Evolutionary conservation across 2,888 invertebrate genomes (phyloP).

Genomic region (Pecten maximus): DNA sequence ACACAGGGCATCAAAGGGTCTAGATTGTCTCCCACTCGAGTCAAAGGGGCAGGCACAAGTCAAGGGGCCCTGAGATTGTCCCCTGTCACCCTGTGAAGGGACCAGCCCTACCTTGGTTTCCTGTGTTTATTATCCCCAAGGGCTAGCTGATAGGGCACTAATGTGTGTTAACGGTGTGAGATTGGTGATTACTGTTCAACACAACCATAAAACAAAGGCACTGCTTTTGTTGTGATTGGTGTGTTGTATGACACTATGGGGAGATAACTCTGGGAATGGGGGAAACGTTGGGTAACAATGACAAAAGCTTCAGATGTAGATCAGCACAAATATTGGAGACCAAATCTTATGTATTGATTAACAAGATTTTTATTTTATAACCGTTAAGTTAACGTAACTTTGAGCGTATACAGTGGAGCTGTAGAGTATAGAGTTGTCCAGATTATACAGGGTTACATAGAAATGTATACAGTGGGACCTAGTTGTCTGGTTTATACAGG

Average conservation of each 20-base stretch:
- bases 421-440: background rate
- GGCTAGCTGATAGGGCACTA: background rate
- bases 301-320: too few relatives aligned
- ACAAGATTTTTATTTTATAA: background rate
- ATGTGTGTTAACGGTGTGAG: background rate
- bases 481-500: background rate
- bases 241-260: background rate
- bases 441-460: background rate
- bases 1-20: constrained; percentile 25
- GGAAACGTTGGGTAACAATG: background rate
- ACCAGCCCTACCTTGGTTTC: background rate
- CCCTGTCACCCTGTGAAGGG: background rate
- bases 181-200: background rate
- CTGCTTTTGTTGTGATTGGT: background rate
- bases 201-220: constrained; percentile 1
- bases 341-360: background rate
- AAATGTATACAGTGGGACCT: background rate
- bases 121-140: background rate
- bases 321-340: background rate
- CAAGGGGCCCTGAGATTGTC: constrained; percentile 33
- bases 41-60: constrained; percentile 25
- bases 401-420: background rate
- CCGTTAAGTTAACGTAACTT: background rate
- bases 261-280: background rate
- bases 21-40: background rate